These are phyloP conservation scores for Papilio polyxenes DNA, from an alignment of 1,140 invertebrate species.

Conservation along the genomic window DNA sequence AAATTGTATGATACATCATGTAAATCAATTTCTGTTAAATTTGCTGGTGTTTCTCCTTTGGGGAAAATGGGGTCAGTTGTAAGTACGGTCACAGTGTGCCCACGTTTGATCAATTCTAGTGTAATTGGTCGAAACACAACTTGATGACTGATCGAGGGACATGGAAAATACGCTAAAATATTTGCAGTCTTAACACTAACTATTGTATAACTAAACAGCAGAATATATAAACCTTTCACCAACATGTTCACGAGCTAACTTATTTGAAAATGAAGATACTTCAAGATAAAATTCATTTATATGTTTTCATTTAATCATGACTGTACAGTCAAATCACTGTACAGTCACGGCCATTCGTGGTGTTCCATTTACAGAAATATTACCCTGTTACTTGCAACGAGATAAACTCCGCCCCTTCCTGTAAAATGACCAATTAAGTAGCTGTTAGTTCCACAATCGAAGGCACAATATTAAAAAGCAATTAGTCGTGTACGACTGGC, in stretches of 20 bases:
- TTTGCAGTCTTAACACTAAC: slow-evolving; percentile 39
- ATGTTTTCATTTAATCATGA: not conserved
- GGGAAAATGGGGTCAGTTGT: slow-evolving; percentile 29
- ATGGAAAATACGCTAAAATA: slow-evolving; percentile 55
- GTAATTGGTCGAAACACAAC: no score
- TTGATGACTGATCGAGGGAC: no score
- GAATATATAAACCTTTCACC: not conserved
- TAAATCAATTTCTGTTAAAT: slow-evolving; percentile 32
- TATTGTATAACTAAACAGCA: not conserved
- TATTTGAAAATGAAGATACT: not conserved
- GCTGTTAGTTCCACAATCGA: no score
- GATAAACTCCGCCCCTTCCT: no score
- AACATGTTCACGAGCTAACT: not conserved
- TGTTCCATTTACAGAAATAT: no score
- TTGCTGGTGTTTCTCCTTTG: not conserved
- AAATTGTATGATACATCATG: slow-evolving; percentile 44
- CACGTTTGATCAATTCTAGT: no score
- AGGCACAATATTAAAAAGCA: no score
- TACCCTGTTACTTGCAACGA: no score
- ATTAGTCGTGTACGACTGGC: no score
- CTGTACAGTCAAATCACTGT: no score
- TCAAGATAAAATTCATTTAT: not conserved
- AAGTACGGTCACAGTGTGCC: not conserved
- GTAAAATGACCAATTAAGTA: no score
- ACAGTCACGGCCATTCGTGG: no score